Evolutionary conservation across 2,113 vertebrate genomes (phyloP), one percentile per base, ranked within the genome.

Genomic region (Sorex araneus): DNA sequence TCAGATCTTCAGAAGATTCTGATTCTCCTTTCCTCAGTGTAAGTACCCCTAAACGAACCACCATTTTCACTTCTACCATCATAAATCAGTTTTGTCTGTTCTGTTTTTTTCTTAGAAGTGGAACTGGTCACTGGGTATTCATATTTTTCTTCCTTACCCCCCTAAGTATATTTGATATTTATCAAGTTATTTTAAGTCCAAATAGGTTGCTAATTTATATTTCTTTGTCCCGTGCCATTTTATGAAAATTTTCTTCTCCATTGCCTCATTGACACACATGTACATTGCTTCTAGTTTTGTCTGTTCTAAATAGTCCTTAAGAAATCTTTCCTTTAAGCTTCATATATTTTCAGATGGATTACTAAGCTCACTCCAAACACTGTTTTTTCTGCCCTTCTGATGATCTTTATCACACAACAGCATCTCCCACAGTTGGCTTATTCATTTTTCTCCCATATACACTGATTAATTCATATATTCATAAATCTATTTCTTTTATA

Each of bases 401-500:
- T 43, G 15, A 75, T 36, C 6, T 80, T 25, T 54, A 25, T 1
- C 32, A 1, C 6, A 47, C 6, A 63, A 71, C 23, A 25, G 63
- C 16, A 21, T 1, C 34, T 15, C 13, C 8, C 30, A 11, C 30
- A 73, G 15, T 4, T 67, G 15, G n/a, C 23, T 60, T 84, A 8
- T 67, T 80, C 60, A 84, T 45, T 69, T 78, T 32, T 28, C 25
- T 23, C 8, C 82, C 2, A 67, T 4, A 34, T 30, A 57, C 32
- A 63, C 40, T 21, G 64, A 76, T 76, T 74, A 16, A 50, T 70
- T 89, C 47, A 81, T 47, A 15, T 47, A 47, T 32, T 18, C 25
- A 28, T 88, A 32, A 8, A 82, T 67, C 19, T 89, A 86, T 64
- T 83, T 47, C 43, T 78, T 71, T 82, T 69, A 75, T 47, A 78